These are phyloP conservation scores for Lymantria dispar DNA, from an alignment of 2,888 invertebrate species.

Conservation along the genomic window DNA sequence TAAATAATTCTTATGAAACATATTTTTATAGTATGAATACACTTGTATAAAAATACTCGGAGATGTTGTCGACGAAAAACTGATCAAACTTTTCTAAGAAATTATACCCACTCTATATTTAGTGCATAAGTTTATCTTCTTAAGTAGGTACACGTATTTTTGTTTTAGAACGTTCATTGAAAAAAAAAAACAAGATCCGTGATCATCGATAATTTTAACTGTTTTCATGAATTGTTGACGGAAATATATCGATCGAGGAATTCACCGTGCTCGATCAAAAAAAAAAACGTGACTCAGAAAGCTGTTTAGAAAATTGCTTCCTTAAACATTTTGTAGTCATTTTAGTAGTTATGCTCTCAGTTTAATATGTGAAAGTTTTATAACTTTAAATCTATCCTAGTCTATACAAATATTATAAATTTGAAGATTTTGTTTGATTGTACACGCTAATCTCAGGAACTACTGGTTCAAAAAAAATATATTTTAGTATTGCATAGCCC, in stretches of 20 bases:
- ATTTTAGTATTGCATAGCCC: no score
- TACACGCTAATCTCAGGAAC: no score
- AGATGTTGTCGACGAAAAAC: no score
- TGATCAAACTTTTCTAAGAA: not conserved
- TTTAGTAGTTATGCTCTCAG: no score
- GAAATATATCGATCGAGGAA: conserved; percentile 4
- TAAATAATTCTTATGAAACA: no score
- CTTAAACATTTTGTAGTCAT: not conserved
- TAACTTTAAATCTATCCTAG: no score
- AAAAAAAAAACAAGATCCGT: conserved; percentile 17
- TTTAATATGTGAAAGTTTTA: no score
- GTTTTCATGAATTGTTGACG: conserved; percentile 18
- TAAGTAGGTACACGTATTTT: not conserved
- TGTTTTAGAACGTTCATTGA: conserved; percentile 9
- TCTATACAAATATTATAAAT: no score
- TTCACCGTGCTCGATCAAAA: not conserved
- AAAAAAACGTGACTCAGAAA: not conserved
- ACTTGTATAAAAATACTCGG: no score
- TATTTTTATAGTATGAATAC: no score
- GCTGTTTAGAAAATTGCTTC: not conserved
- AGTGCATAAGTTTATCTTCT: not conserved
- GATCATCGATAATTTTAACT: conserved; percentile 24
- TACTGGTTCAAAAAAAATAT: no score
- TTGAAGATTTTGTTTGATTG: no score
- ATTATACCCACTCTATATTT: conserved; percentile 14